Conservation (phyloP, 2,888 invertebrate species). For the Seira musarum region DNA sequence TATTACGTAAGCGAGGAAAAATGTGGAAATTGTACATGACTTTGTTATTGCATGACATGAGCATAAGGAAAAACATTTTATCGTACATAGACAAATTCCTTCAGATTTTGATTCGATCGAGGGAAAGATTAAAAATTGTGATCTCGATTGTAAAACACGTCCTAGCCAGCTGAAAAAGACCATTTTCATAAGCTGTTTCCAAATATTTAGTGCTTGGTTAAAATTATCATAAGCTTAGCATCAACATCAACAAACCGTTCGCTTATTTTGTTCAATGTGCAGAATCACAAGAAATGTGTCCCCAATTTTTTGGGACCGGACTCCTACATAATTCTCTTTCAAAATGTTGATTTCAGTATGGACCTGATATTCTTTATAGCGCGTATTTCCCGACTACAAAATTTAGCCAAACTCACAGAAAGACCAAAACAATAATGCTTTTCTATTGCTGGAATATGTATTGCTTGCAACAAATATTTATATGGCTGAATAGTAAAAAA, state of each 20-base stretch:
- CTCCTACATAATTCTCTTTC: too few species aligned
- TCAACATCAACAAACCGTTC: too few species aligned
- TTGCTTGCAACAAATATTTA: not conserved
- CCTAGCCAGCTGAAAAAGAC: too few species aligned
- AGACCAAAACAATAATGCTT: not conserved
- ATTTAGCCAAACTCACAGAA: not conserved
- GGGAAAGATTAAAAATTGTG: too few species aligned
- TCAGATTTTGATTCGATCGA: too few species aligned
- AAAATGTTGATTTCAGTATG: not conserved
- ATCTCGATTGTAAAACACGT: too few species aligned
- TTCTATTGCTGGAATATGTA: not conserved
- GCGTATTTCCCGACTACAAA: not conserved
- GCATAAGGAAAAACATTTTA: not conserved
- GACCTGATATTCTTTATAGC: not conserved
- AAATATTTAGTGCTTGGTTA: too few species aligned
- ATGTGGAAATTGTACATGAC: not conserved
- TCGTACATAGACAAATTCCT: not conserved
- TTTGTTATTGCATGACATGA: not conserved
- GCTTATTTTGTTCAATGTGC: too few species aligned
- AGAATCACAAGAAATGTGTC: not conserved
- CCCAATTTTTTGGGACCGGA: not conserved
- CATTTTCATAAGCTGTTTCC: too few species aligned
- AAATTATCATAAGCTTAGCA: too few species aligned
- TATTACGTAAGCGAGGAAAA: not conserved
- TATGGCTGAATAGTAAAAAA: slow-evolving; percentile 19